A percentile compares a stretch with the other conserved stretches of the same genome.
phyloP scores from a whole-genome alignment of 1,140 invertebrate genomes.

The Globodera ellingtonae region DNA sequence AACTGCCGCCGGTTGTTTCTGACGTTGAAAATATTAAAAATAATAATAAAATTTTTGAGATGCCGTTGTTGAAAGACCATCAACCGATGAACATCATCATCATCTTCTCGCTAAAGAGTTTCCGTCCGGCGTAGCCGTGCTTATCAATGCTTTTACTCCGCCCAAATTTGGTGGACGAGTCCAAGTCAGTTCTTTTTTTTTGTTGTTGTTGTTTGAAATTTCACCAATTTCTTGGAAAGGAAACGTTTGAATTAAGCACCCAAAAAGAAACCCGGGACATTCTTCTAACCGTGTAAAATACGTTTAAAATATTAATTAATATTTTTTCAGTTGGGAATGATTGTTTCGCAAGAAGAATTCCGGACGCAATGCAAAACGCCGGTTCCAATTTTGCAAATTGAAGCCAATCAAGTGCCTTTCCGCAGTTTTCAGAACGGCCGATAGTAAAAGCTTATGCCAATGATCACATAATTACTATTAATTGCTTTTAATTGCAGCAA shows the following conservation, averaged over 20 bases:
- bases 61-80: neutral
- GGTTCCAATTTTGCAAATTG: conserved; percentile 8
- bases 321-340: conserved; percentile 24
- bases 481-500: conserved; percentile 33
- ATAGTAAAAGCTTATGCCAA: conserved; percentile 31
- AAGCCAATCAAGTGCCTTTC: conserved; percentile 34
- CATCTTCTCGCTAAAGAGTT: neutral
- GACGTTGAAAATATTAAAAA: neutral
- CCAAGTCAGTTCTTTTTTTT: neutral
- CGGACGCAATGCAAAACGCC: conserved; percentile 14
- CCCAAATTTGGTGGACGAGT: conserved; percentile 22
- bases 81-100: neutral
- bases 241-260: no score
- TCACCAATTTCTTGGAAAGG: no score
- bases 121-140: neutral
- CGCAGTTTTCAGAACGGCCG: conserved; percentile 45
- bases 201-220: no score
- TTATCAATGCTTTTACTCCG: neutral
- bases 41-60: neutral
- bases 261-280: no score
- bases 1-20: neutral
- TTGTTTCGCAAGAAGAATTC: conserved; percentile 28
- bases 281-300: no score
- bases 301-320: no score
- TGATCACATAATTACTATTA: conserved; percentile 3